phyloP scores from a whole-genome alignment of 2,888 invertebrate genomes.

The Pammene aurita region DNA sequence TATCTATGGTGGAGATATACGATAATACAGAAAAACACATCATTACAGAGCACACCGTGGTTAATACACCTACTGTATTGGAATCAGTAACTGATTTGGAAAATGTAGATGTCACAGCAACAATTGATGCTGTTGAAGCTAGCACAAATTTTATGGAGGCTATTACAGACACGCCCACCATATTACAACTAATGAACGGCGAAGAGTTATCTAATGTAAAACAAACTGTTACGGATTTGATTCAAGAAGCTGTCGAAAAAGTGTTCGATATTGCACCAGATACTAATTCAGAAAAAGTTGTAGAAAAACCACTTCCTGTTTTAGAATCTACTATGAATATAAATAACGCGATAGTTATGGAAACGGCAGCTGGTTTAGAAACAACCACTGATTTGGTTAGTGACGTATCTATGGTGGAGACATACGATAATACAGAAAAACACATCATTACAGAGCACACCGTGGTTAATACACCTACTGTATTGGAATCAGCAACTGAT shows the following conservation, averaged over 20 bases:
- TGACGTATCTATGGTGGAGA: not conserved
- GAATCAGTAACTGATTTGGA: not conserved
- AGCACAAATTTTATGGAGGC: not conserved
- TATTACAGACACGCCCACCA: not conserved
- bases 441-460: not conserved
- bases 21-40: not conserved
- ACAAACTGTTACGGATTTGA: not conserved
- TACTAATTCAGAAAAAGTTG: not conserved
- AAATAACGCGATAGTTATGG: not conserved
- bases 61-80: not conserved
- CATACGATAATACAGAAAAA: not conserved
- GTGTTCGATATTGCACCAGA: not conserved
- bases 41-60: not conserved
- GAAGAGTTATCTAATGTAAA: not conserved
- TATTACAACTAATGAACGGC: not conserved
- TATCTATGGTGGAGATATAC: not conserved
- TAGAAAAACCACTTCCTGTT: not conserved
- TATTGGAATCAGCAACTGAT: not conserved
- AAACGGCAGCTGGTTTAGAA: slow-evolving; percentile 1
- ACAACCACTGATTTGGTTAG: not conserved
- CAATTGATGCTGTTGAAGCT: not conserved
- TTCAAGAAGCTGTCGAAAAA: not conserved
- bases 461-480: not conserved
- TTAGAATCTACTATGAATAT: not conserved
- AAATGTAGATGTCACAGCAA: not conserved